Conservation (phyloP, 2,888 invertebrate species). For the Yponomeuta malinellus region DNA sequence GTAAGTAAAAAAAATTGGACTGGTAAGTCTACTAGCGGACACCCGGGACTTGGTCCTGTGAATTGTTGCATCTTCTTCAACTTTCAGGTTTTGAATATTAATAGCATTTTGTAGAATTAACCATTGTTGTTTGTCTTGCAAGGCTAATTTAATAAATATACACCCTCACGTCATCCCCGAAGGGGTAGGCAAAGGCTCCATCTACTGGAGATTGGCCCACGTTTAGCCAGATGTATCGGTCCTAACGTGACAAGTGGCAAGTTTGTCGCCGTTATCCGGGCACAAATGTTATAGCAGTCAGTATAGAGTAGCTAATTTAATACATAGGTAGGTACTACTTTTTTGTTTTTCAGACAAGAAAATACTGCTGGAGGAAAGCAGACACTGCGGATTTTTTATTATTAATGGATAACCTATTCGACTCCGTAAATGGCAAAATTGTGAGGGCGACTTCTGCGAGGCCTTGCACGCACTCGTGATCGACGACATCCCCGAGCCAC, state of each 20-base stretch:
- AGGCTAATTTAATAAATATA: too few relatives aligned
- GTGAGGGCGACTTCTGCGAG: neutral
- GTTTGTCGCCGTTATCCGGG: too few relatives aligned
- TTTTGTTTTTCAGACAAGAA: conserved; percentile 10
- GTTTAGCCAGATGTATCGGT: too few relatives aligned
- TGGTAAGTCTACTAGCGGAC: too few relatives aligned
- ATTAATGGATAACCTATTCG: neutral
- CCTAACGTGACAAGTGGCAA: too few relatives aligned
- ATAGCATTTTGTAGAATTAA: too few relatives aligned
- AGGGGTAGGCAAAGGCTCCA: too few relatives aligned
- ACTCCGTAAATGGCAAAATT: conserved; percentile 1
- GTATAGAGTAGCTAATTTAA: too few relatives aligned
- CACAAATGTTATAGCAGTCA: too few relatives aligned
- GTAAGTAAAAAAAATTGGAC: neutral
- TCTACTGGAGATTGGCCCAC: too few relatives aligned
- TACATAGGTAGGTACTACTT: neutral
- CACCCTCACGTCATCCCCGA: too few relatives aligned
- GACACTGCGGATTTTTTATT: conserved; percentile 8
- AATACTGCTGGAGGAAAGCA: conserved; percentile 4
- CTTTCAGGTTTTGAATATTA: neutral
- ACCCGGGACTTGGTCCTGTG: neutral
- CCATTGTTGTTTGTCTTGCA: too few relatives aligned
- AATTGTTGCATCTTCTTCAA: neutral
- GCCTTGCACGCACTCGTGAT: neutral
- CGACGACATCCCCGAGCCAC: neutral